Base-by-base conservation (phyloP, 2,113 vertebrate species). In the Plotosus lineatus region DNA sequence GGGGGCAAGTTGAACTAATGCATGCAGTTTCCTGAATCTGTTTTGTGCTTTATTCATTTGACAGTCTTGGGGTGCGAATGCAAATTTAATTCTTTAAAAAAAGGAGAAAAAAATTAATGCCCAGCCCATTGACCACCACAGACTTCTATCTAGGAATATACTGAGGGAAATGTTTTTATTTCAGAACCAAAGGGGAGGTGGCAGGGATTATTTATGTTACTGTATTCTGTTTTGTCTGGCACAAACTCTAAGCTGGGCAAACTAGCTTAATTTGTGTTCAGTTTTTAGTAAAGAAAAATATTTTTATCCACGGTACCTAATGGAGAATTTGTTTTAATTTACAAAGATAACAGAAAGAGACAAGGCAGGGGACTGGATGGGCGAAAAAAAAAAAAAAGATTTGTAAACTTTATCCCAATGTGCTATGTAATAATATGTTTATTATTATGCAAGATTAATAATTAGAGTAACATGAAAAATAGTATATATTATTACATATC, bases 1-100 rank as follows among this genome's bases (percentile, higher is more conserved):
- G 91, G 91, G 88, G 90, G 86, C 46, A 84, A 91, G 89, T 86
- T 89, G 89, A 94, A 92, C 91, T 90, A 92, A 92, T 92, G 88
- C 88, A 84, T 81, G 87, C 38, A 15, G 90, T 90, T 94, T 94
- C 92, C 92, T 90, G 88, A 89, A 89, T 89, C 87, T 92, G 38
- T 33, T 36, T 72, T 28, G 53, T 78, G 68, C 81, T 44, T 82
- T 53, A 71, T 46, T 74, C 80, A 55, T 76, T 36, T 23, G 78
- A 91, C 90, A 92, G 88, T 89, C 63, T 86, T 90, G 78, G 86
- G 77, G 28, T 72, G 23, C 79, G n/a, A 31, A 86, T 88, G 78
- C 78, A 84, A 93, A 92, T 91, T 90, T 89, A 92, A 92, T 90
- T 90, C 91, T 90, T 91, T 79, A 88, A 87, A 51, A 85, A 28